Evolutionary conservation across 2,888 invertebrate genomes (phyloP).

Genomic region (Drosophila birchii): DNA sequence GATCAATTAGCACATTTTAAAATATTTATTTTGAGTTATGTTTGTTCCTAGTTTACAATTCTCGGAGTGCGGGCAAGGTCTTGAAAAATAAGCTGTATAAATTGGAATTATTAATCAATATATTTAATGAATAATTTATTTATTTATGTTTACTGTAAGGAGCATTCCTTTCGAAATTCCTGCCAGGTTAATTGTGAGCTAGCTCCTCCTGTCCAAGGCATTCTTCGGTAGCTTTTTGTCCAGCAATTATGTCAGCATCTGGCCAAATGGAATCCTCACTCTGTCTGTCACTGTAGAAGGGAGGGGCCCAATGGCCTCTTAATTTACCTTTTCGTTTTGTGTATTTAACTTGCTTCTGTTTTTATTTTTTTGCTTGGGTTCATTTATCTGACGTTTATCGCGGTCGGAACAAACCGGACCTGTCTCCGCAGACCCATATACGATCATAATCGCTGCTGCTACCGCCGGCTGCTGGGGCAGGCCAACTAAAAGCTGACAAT

Average conservation of each 20-base stretch:
- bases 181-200: not conserved
- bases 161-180: slow-evolving; percentile 4
- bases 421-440: slow-evolving; percentile 73
- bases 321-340: slow-evolving; percentile 33
- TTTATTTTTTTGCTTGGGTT: slow-evolving; percentile 42
- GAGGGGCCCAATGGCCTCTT: slow-evolving; percentile 44
- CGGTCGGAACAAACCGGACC: slow-evolving; percentile 74
- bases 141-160: not conserved
- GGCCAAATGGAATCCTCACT: slow-evolving; percentile 19
- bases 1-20: slow-evolving; percentile 32
- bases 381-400: slow-evolving; percentile 75
- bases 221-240: not conserved
- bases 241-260: slow-evolving; percentile 51
- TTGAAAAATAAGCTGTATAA: not conserved
- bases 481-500: slow-evolving; percentile 55
- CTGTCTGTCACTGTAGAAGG: slow-evolving; percentile 12
- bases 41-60: too few species aligned
- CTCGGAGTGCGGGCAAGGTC: not conserved
- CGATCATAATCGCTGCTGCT: slow-evolving; percentile 71
- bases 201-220: not conserved
- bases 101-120: not conserved
- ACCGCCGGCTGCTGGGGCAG: slow-evolving; percentile 53
- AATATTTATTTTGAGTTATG: not conserved
- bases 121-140: too few species aligned
- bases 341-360: slow-evolving; percentile 66